Evolutionary conservation across 2,113 vertebrate genomes (phyloP).

Genomic region (Chloebia gouldiae): DNA sequence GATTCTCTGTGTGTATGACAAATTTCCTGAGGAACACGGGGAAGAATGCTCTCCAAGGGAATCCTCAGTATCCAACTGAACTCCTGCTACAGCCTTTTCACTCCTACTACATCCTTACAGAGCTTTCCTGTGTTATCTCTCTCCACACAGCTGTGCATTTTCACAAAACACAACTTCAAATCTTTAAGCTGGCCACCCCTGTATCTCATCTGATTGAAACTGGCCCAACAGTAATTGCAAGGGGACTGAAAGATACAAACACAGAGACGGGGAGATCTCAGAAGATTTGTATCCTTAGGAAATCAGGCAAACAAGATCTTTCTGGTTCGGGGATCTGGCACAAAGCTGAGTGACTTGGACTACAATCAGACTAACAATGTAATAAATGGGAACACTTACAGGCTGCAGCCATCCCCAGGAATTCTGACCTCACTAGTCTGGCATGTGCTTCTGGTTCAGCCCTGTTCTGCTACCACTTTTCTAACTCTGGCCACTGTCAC

Average conservation of each 20-base stretch:
- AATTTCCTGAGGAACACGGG: neutral
- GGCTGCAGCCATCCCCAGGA: conserved; percentile 62
- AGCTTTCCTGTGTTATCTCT: neutral
- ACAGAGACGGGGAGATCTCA: neutral
- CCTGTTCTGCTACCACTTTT: conserved; percentile 52
- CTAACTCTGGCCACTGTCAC: conserved; percentile 52
- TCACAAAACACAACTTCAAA: neutral
- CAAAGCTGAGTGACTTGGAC: conserved; percentile 65
- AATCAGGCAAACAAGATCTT: conserved; percentile 44
- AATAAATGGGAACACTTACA: conserved; percentile 59
- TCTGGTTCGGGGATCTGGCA: conserved; percentile 63
- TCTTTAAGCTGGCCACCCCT: neutral
- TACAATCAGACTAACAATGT: conserved; percentile 55
- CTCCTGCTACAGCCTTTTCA: neutral
- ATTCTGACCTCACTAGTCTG: conserved; percentile 69
- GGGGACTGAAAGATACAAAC: neutral
- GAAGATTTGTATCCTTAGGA: conserved; percentile 6
- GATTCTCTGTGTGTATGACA: neutral
- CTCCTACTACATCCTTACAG: neutral
- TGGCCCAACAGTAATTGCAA: neutral
- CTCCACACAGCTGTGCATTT: neutral
- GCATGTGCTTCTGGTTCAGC: conserved; percentile 67
- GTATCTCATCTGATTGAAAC: neutral
- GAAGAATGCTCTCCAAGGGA: neutral
- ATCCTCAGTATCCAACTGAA: neutral